Percentiles rank a stretch among this genome's conserved stretches.
Evolutionary conservation across 2,113 vertebrate species (phyloP).

Genomic region (Oryzias javanicus): DNA sequence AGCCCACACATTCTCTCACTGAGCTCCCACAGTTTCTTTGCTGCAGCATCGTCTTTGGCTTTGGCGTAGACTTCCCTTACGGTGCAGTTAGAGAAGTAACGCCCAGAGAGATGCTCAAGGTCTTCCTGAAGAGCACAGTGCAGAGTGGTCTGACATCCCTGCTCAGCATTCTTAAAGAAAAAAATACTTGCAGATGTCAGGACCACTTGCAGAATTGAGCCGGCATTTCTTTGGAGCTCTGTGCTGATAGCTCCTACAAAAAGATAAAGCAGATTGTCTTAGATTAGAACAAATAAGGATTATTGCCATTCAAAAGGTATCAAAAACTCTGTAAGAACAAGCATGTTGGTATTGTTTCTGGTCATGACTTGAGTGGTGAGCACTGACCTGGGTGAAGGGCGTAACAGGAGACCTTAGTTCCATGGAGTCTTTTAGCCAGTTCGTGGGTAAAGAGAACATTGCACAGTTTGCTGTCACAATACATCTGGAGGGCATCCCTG

Average conservation of each 20-base stretch:
- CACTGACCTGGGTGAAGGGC: constrained; percentile 87
- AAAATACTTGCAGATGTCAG: constrained; percentile 69
- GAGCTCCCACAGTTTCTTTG: constrained; percentile 86
- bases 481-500: constrained; percentile 63
- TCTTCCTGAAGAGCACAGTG: constrained; percentile 84
- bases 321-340: no score
- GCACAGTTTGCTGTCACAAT: constrained; percentile 90
- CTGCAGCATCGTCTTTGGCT: constrained; percentile 78
- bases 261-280: background rate
- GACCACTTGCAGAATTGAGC: background rate
- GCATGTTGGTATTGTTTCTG: background rate
- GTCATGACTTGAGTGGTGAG: background rate
- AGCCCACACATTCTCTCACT: constrained; percentile 78
- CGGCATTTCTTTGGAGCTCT: constrained; percentile 68
- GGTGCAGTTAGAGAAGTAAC: constrained; percentile 82
- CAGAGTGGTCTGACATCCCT: constrained; percentile 82
- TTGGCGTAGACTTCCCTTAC: constrained; percentile 39
- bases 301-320: no score
- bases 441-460: constrained; percentile 86
- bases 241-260: constrained; percentile 80
- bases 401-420: constrained; percentile 84
- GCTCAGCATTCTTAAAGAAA: constrained; percentile 74
- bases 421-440: constrained; percentile 83
- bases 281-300: no score
- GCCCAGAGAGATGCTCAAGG: constrained; percentile 84